Evolutionary conservation across 2,797 vertebrate genomes (phyloP), one percentile per base, ranked within the genome.

Genomic region (Sebastes iracundus): DNA sequence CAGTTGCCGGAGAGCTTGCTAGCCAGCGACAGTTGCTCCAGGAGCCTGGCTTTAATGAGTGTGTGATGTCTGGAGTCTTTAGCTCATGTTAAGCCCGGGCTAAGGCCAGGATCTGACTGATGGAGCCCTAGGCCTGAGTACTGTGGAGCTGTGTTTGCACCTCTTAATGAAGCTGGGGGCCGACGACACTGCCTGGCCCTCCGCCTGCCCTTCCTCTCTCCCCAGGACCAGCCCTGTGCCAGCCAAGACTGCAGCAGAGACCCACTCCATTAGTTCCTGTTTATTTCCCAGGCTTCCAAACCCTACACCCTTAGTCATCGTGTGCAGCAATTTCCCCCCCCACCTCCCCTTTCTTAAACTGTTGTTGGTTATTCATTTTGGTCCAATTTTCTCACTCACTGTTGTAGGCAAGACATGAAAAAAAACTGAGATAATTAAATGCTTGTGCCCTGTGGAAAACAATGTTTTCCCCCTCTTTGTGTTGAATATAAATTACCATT

Each of bases 401-500:
- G 95, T 96, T 95, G 93, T 87, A 95, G 93, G 91, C 94, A 93
- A 93, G 92, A 96, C 92, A 70, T 81, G 62, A 88, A 96, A 96
- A 95, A 95, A 96, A 96, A 94, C 93, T 87, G 88, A 95, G 95
- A 97, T 96, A 95, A 97, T 97, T 97, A 96, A 97, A 97, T 96
- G 93, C 94, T 94, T 95, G 93, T 96, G 94, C 90, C 90, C 94
- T 94, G 92, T 80, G 84, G 67, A 93, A 96, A 94, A 96, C 95
- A 96, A 96, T 94, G 92, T 93, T 91, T 94, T 58, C 75, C 79
- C 87, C 77, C 73, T 90, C 94, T 95, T 93, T 96, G 96, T 94
- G 94, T 95, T 96, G 95, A 96, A 96, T 96, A 96, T 96, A 96
- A 97, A 97, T 97, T 96, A 96, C 95, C 96, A 94, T 94, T 94